These are phyloP conservation scores for Melikaiella ostensackeni DNA, from an alignment of 2,888 invertebrate species.

Conservation along the genomic window DNA sequence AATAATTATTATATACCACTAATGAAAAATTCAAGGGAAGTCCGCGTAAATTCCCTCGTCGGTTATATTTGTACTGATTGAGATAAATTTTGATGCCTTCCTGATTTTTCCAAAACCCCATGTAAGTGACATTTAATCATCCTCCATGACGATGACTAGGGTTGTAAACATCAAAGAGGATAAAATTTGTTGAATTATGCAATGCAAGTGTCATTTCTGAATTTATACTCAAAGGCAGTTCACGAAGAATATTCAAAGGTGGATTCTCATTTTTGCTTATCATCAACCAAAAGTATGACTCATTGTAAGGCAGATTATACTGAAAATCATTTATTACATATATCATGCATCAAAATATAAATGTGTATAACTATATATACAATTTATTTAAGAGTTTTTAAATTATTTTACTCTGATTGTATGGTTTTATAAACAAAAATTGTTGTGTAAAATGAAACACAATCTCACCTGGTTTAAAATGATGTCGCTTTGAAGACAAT, in stretches of 20 bases:
- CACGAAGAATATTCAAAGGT: constrained; percentile 52
- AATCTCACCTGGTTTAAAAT: constrained; percentile 59
- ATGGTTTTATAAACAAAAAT: constrained; percentile 44
- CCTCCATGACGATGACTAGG: constrained; percentile 66
- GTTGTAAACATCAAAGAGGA: constrained; percentile 67
- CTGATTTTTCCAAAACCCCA: constrained; percentile 61
- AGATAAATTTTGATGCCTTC: constrained; percentile 58
- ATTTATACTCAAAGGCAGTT: constrained; percentile 62
- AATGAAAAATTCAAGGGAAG: constrained; percentile 59
- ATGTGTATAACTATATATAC: no score
- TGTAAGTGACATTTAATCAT: constrained; percentile 61
- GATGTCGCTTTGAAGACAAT: constrained; percentile 58
- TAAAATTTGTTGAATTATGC: constrained; percentile 46
- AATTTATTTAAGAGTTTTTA: no score
- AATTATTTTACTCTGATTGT: constrained; percentile 44
- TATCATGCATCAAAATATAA: no score
- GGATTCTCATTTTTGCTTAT: constrained; percentile 43
- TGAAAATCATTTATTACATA: no score
- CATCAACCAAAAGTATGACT: constrained; percentile 67
- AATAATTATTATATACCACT: not conserved
- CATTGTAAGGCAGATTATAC: constrained; percentile 59
- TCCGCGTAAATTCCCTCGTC: constrained; percentile 63
- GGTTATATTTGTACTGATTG: constrained; percentile 65
- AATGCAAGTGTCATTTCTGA: constrained; percentile 63
- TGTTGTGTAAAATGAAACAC: no score